These are phyloP conservation scores for Cololabis saira DNA, from an alignment of 2,113 vertebrate species.

Conservation along the genomic window DNA sequence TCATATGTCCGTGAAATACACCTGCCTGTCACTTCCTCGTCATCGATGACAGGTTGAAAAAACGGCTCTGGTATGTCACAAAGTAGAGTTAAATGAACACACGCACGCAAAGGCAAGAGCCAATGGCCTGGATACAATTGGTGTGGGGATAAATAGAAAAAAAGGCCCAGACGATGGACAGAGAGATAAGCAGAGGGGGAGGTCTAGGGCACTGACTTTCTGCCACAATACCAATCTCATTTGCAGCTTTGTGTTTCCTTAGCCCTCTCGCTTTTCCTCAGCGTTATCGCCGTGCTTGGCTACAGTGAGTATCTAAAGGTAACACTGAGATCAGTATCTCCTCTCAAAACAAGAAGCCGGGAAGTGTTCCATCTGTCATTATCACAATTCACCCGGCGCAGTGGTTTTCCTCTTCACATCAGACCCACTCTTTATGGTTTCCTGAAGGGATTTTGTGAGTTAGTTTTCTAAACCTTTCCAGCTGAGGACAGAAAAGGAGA, in stretches of 20 bases:
- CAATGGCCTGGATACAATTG: constrained; percentile 50
- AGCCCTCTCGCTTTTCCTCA: constrained; percentile 48
- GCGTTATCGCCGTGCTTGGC: constrained; percentile 42
- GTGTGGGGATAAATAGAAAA: constrained; percentile 38
- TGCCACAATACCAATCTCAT: constrained; percentile 46
- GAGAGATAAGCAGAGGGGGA: constrained; percentile 60
- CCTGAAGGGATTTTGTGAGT: constrained; percentile 51
- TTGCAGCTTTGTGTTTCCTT: constrained; percentile 63
- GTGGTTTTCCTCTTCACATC: constrained; percentile 72
- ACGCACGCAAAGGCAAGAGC: constrained; percentile 6
- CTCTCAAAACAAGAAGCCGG: constrained; percentile 68
- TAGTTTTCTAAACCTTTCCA: constrained; percentile 60
- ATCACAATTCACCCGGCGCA: constrained; percentile 64
- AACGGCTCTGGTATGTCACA: constrained; percentile 4
- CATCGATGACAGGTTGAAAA: constrained; percentile 13
- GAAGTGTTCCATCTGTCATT: constrained; percentile 74
- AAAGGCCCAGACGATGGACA: constrained; percentile 64
- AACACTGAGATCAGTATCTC: constrained; percentile 67
- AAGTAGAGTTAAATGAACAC: constrained; percentile 18
- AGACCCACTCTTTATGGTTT: constrained; percentile 67
- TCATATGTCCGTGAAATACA: neutral
- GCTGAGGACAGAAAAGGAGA: constrained; percentile 63
- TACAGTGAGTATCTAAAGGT: constrained; percentile 51
- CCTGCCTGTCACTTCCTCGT: constrained; percentile 20
- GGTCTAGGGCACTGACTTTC: constrained; percentile 60